phyloP scores from a whole-genome alignment of 2,888 invertebrate species.

The Ligdia adustata region DNA sequence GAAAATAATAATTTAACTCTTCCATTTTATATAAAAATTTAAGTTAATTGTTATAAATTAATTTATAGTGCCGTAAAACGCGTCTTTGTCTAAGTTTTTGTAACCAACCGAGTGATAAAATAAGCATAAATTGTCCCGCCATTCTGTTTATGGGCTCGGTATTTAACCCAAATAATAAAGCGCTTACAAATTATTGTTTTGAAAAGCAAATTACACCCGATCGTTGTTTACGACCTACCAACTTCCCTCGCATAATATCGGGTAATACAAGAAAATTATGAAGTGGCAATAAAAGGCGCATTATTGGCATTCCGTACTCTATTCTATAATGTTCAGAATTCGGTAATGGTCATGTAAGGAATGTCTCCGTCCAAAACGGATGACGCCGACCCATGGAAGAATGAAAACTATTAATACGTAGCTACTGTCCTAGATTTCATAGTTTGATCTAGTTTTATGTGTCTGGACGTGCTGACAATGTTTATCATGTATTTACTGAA shows the following conservation, averaged over 20 bases:
- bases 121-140: slow-evolving; percentile 8
- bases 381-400: slow-evolving; percentile 40
- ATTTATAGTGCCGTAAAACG: too few species aligned
- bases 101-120: slow-evolving; percentile 10
- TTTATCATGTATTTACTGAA: slow-evolving; percentile 39
- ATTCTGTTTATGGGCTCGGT: slow-evolving; percentile 3
- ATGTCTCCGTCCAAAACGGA: slow-evolving; percentile 43
- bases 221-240: slow-evolving; percentile 21
- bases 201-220: slow-evolving; percentile 20
- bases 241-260: slow-evolving; percentile 29
- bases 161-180: slow-evolving; percentile 18
- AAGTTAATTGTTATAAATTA: too few species aligned
- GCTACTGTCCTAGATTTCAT: slow-evolving; percentile 42
- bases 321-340: slow-evolving; percentile 62
- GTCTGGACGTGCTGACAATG: slow-evolving; percentile 42
- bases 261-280: slow-evolving; percentile 51
- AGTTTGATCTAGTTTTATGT: slow-evolving; percentile 46
- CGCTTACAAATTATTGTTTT: slow-evolving; percentile 22
- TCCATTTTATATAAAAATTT: too few species aligned
- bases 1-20: too few species aligned
- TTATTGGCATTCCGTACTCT: slow-evolving; percentile 44
- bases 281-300: slow-evolving; percentile 59
- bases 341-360: slow-evolving; percentile 58
- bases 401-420: slow-evolving; percentile 48
- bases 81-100: neutral